phyloP scores from a whole-genome alignment of 2,888 invertebrate genomes.

The Latrodectus hesperus region DNA sequence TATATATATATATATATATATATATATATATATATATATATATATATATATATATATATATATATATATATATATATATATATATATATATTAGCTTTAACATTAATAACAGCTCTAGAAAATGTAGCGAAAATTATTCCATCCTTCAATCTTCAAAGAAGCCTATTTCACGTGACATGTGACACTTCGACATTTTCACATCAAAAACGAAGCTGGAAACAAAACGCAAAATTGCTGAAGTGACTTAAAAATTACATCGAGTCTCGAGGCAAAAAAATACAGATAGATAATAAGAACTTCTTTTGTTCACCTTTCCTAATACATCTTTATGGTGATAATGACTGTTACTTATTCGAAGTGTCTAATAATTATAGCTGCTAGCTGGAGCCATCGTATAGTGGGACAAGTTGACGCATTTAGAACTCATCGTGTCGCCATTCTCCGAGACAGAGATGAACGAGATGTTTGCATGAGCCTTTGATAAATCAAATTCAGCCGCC shows the following conservation, averaged over 20 bases:
- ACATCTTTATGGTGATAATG: constrained; percentile 35
- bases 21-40: too few relatives aligned
- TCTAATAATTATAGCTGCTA: constrained; percentile 41
- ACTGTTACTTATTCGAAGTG: constrained; percentile 24
- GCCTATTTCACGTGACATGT: too few relatives aligned
- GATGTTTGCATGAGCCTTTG: constrained; percentile 62
- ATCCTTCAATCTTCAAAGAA: too few relatives aligned
- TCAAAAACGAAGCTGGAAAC: too few relatives aligned
- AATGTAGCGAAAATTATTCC: too few relatives aligned
- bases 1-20: too few relatives aligned
- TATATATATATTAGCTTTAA: too few relatives aligned
- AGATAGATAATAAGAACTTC: constrained; percentile 32
- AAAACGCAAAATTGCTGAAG: too few relatives aligned
- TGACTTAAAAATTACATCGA: background rate
- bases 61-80: too few relatives aligned
- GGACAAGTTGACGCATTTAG: constrained; percentile 35
- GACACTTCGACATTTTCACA: too few relatives aligned
- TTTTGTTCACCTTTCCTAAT: constrained; percentile 45
- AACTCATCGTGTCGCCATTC: constrained; percentile 28
- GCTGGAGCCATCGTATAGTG: constrained; percentile 10
- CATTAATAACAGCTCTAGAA: too few relatives aligned
- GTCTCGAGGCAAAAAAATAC: background rate
- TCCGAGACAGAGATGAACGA: constrained; percentile 60
- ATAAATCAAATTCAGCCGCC: constrained; percentile 34
- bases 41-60: too few relatives aligned